Conservation (phyloP, 2,797 vertebrate species). For the Sphenopsis melanotis region DNA sequence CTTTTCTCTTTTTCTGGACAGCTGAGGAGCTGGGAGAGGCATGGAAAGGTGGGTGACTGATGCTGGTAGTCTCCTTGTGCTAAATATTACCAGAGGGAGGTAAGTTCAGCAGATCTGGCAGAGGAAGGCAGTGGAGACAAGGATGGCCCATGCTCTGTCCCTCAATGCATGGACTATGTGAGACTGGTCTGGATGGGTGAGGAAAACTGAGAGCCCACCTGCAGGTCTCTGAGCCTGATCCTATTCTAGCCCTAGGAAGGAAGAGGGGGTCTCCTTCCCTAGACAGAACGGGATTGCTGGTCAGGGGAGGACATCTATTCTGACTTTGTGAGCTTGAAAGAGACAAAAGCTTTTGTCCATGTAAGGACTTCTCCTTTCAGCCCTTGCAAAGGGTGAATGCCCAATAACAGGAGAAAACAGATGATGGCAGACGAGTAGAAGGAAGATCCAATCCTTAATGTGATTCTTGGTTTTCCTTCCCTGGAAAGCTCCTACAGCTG, state of each 20-base stretch:
- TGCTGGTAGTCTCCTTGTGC: not conserved
- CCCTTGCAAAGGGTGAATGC: not conserved
- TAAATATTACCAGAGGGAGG: not conserved
- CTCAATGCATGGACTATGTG: not conserved
- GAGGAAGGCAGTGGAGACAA: not conserved
- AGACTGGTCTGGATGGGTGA: not conserved
- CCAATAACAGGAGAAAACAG: not conserved
- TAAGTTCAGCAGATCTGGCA: not conserved
- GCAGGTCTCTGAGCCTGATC: not conserved
- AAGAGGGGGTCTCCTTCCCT: not conserved
- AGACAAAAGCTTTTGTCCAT: not conserved
- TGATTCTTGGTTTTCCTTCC: not conserved
- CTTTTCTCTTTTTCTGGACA: not conserved
- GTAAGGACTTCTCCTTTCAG: not conserved
- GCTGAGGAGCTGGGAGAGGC: not conserved
- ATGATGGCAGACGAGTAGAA: not conserved
- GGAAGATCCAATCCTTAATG: not conserved
- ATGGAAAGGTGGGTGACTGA: not conserved
- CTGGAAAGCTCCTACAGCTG: not conserved
- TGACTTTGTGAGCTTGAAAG: not conserved
- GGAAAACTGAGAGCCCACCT: not conserved
- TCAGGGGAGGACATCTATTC: not conserved
- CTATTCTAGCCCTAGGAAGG: not conserved
- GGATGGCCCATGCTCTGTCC: too few relatives aligned
- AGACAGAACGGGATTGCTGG: not conserved